Evolutionary conservation across 2,797 vertebrate species (phyloP).

Genomic region (Hemitrygon akajei): DNA sequence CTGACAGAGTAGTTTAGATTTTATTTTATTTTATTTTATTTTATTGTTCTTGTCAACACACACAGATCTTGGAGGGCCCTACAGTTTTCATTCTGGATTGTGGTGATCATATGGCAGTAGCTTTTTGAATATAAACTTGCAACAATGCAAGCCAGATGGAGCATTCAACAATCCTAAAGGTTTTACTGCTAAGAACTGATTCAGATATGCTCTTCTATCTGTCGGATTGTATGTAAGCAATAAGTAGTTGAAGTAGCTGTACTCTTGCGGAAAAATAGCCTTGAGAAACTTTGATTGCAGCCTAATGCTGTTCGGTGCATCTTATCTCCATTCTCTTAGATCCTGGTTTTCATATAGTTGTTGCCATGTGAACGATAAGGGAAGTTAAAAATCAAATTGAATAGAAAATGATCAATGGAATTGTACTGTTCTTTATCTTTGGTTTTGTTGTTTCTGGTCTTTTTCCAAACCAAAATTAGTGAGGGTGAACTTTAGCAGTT

Average conservation of each 20-base stretch:
- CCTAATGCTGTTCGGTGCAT: not conserved
- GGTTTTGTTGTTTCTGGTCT: not conserved
- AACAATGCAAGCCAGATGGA: not conserved
- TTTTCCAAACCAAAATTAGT: not conserved
- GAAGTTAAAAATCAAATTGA: not conserved
- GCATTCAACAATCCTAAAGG: not conserved
- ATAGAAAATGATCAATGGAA: not conserved
- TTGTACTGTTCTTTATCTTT: not conserved
- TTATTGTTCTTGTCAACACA: not conserved
- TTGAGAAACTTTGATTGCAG: not conserved
- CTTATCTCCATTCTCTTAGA: not conserved
- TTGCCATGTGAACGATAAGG: not conserved
- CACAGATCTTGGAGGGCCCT: not conserved
- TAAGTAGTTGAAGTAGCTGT: not conserved
- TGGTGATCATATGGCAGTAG: not conserved
- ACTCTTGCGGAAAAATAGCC: not conserved
- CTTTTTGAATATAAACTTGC: not conserved
- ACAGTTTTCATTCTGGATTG: not conserved
- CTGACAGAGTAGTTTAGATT: not conserved
- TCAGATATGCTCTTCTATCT: not conserved
- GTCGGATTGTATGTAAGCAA: not conserved
- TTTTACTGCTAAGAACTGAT: not conserved
- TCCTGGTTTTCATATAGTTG: not conserved
- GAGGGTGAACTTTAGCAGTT: not conserved
- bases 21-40: conserved; percentile 26